These are phyloP conservation scores for Sanderia malayensis DNA, from an alignment of 30 jellyfish, hydroid and myxozoan genomes.

Conservation along the genomic window DNA sequence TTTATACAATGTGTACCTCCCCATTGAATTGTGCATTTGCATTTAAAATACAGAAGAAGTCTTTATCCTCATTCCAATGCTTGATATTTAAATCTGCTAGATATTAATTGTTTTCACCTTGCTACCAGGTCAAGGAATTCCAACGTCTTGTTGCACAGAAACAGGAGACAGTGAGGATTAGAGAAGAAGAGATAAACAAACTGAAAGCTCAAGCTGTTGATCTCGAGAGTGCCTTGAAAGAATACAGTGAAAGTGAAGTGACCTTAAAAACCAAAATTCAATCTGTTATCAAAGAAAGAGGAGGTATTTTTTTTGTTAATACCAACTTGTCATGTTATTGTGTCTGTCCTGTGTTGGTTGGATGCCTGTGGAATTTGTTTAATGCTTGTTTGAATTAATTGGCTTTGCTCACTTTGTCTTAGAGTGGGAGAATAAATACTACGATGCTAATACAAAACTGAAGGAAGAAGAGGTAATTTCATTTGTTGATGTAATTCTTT, in stretches of 20 bases:
- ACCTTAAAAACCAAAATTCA: constrained; percentile 36
- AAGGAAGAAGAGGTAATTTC: constrained; percentile 62
- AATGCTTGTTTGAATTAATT: no score
- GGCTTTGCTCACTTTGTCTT: constrained; percentile 1
- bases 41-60: no score
- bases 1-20: no score
- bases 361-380: no score
- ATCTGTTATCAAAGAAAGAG: constrained; percentile 39
- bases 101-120: background rate
- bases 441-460: constrained; percentile 52
- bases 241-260: constrained; percentile 35
- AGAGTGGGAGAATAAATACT: constrained; percentile 72
- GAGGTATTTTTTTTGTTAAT: no score
- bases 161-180: constrained; percentile 56
- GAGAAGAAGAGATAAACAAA: constrained; percentile 70
- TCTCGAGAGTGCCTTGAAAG: constrained; percentile 55
- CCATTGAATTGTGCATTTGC: no score
- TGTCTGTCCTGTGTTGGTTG: no score
- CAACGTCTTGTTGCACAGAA: constrained; percentile 88
- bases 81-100: no score
- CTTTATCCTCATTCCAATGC: no score
- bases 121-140: constrained; percentile 56
- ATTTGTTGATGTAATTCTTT: no score
- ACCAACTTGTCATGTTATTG: no score
- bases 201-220: constrained; percentile 15